Evolutionary conservation across 37 sponge, comb jelly and placozoan species (phyloP), one percentile per base, ranked within the genome.

Genomic region (Eunapius fragilis): DNA sequence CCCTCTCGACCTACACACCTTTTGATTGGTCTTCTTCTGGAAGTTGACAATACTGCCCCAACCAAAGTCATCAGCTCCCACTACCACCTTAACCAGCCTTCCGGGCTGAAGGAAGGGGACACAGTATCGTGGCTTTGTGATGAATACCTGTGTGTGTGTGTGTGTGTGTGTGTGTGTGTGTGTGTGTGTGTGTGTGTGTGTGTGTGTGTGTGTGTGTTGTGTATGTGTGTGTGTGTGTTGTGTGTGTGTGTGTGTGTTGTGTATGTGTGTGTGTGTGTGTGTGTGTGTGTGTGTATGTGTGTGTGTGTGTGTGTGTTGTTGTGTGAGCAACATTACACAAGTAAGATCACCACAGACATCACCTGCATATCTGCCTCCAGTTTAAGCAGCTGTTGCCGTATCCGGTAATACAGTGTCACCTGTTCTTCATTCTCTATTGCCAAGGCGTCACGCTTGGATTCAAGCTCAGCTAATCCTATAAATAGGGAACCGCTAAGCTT

Each of bases 21-120:
- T 84, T 37, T 92, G 92, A 58, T 91, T 91, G 68, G 89, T 77
- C 73, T 99, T 97, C 90, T 94, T 97, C 90, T 99, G 97, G 79
- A 91, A 99, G 84, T 97, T 99, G 71, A 99, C 89, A 30, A 99
- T 93, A 69, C 76, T 75, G 0, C 99, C 99, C 99, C 99, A 99
- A 48, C 99, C 99, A 86, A 90, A 99, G 86, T 99, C 84, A 28
- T 93, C 97, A n/a, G 81, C 78, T 69, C 87, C 37, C 19, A 78
- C 72, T 50, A 79, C 74, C 67, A 96, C 96, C 79, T 88, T 84
- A 33, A 97, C 89, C 49, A 99, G 80, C 37, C 99, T 33, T 6
- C 99, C 99, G 3, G 99, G 96, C 37, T 99, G 98, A 31, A 99
- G 89, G 84, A 97, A 99, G 17, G 99, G 96, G 45, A 99, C 84